These are phyloP conservation scores for Cryptoblepharus egeriae DNA, from an alignment of 2,797 vertebrate genomes.

Conservation along the genomic window DNA sequence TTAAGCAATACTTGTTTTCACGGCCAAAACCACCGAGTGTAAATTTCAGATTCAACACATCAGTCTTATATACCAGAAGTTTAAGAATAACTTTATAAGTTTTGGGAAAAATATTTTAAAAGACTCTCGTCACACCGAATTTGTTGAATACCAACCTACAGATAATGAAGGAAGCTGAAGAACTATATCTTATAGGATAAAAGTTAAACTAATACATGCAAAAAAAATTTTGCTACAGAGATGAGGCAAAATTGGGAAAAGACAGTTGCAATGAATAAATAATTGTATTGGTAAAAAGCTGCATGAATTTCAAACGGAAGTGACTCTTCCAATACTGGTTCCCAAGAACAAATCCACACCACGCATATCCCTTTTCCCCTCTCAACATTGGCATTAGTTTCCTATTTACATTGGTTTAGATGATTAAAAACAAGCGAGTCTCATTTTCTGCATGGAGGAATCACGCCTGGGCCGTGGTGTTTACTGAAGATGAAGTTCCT, in stretches of 20 bases:
- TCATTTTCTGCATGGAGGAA: slow-evolving; percentile 41
- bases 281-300: slow-evolving; percentile 60
- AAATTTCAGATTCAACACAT: slow-evolving; percentile 58
- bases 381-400: slow-evolving; percentile 62
- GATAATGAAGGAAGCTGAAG: slow-evolving; percentile 55
- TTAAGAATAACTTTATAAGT: slow-evolving; percentile 64
- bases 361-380: slow-evolving; percentile 41
- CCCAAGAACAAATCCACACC: slow-evolving; percentile 56
- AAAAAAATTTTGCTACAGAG: slow-evolving; percentile 40
- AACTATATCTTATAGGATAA: slow-evolving; percentile 56
- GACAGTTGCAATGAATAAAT: slow-evolving; percentile 45
- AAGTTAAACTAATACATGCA: slow-evolving; percentile 47
- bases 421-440: slow-evolving; percentile 72
- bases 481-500: slow-evolving; percentile 57
- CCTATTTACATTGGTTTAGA: slow-evolving; percentile 77
- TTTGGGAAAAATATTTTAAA: slow-evolving; percentile 58
- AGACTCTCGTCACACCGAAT: slow-evolving; percentile 32
- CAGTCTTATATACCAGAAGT: slow-evolving; percentile 47
- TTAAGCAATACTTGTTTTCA: slow-evolving; percentile 27
- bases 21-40: slow-evolving; percentile 42
- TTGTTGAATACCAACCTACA: slow-evolving; percentile 55
- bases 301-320: slow-evolving; percentile 47
- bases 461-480: slow-evolving; percentile 54
- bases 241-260: slow-evolving; percentile 45
- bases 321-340: slow-evolving; percentile 67